These are phyloP conservation scores for Netelia inedita DNA, from an alignment of 2,888 invertebrate species.

Conservation along the genomic window DNA sequence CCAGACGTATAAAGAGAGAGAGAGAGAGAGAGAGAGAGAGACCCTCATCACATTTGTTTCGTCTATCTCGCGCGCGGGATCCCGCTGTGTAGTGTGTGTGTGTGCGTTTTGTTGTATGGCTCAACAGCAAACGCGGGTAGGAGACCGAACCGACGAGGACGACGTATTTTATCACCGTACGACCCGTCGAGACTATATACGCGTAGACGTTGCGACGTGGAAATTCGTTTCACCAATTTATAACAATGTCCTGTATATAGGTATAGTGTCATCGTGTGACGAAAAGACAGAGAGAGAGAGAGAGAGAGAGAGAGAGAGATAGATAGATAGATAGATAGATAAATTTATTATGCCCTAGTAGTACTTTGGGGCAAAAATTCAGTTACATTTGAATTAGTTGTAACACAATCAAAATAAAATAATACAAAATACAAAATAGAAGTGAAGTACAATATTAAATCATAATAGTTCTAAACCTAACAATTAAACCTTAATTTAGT, in stretches of 20 bases:
- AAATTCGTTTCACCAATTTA: constrained; percentile 50
- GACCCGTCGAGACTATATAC: background rate
- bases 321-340: background rate
- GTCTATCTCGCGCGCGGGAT: constrained; percentile 59
- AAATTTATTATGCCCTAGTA: too few species aligned
- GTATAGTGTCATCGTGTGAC: background rate
- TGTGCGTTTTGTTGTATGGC: constrained; percentile 18
- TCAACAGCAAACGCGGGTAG: constrained; percentile 22
- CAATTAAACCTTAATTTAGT: too few species aligned
- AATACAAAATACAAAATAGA: too few species aligned
- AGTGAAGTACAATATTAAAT: too few species aligned
- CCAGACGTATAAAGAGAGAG: constrained; percentile 10
- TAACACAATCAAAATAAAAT: too few species aligned
- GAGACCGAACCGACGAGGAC: constrained; percentile 12
- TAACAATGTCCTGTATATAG: constrained; percentile 6
- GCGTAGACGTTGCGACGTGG: constrained; percentile 24
- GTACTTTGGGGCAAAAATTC: too few species aligned
- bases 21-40: background rate
- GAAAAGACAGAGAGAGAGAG: background rate
- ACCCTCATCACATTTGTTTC: constrained; percentile 60
- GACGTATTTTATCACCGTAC: constrained; percentile 34
- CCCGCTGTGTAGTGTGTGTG: constrained; percentile 21
- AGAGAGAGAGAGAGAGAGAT: background rate
- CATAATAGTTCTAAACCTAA: too few species aligned
- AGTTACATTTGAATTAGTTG: too few species aligned